Percentiles rank a stretch among this genome's conserved stretches.
phyloP scores from a whole-genome alignment of 2,888 invertebrate species.

The Esperia sulphurella region DNA sequence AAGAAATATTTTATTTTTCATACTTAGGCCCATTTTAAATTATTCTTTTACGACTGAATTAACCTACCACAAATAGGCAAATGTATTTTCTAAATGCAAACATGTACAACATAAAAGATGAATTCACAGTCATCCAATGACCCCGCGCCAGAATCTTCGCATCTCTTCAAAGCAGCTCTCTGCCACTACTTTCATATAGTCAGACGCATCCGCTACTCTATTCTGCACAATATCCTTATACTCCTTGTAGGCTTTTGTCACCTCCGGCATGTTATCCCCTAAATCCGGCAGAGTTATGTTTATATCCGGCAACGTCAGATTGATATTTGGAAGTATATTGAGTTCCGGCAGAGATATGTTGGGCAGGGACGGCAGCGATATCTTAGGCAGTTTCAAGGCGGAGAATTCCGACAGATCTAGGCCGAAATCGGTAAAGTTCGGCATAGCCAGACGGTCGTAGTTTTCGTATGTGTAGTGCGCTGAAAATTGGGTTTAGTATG shows the following conservation, averaged over 20 bases:
- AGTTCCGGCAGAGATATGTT: conserved; percentile 47
- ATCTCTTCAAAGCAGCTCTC: conserved; percentile 74
- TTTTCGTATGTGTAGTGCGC: conserved; percentile 74
- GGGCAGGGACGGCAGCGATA: conserved; percentile 32
- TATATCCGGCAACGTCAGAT: conserved; percentile 42
- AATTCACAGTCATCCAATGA: conserved; percentile 43
- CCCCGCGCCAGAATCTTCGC: conserved; percentile 53
- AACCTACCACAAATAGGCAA: too few species aligned
- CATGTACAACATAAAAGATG: background rate
- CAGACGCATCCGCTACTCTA: conserved; percentile 69
- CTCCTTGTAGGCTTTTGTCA: conserved; percentile 55
- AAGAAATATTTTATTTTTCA: too few species aligned
- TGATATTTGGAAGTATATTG: conserved; percentile 33
- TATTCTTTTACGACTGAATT: too few species aligned
- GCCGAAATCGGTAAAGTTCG: conserved; percentile 69
- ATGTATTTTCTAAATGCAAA: conserved; percentile 5
- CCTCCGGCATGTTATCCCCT: conserved; percentile 52
- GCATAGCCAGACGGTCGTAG: conserved; percentile 59
- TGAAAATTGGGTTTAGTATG: conserved; percentile 43
- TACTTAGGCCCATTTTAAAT: too few species aligned
- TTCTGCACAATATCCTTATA: conserved; percentile 72
- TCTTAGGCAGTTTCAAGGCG: conserved; percentile 34
- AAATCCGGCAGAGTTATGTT: conserved; percentile 54
- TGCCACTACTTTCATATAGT: conserved; percentile 72
- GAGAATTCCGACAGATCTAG: conserved; percentile 60